Percentiles rank a stretch among this genome's conserved stretches.
These are phyloP conservation scores for Himalopsyche phryganea DNA, from an alignment of 1,140 invertebrate species.

Conservation along the genomic window DNA sequence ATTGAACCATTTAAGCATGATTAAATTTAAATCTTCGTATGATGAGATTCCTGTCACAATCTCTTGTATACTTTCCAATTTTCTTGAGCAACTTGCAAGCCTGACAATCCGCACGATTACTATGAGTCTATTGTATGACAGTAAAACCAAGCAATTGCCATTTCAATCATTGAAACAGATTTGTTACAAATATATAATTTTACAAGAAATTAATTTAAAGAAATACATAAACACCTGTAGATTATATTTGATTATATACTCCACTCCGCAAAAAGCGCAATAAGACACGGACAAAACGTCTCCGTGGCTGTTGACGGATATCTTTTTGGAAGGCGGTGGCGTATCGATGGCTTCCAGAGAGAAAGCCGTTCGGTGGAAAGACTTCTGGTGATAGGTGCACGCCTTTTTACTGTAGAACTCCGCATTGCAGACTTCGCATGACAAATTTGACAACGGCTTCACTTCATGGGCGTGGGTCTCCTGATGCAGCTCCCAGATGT, in stretches of 20 bases:
- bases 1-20: too few species aligned
- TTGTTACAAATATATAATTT: too few species aligned
- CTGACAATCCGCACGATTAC: too few species aligned
- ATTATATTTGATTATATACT: slow-evolving; percentile 67
- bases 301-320: slow-evolving; percentile 55
- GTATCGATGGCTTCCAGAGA: slow-evolving; percentile 53
- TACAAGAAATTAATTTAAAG: too few species aligned
- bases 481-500: slow-evolving; percentile 59
- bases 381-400: slow-evolving; percentile 62
- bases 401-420: slow-evolving; percentile 58
- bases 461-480: slow-evolving; percentile 44
- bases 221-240: too few species aligned
- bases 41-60: too few species aligned
- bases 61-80: too few species aligned
- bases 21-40: too few species aligned
- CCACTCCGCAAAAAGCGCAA: slow-evolving; percentile 65
- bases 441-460: slow-evolving; percentile 43
- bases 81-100: too few species aligned
- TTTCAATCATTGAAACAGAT: too few species aligned
- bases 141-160: too few species aligned
- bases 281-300: slow-evolving; percentile 61
- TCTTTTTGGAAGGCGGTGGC: slow-evolving; percentile 58
- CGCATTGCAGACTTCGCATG: slow-evolving; percentile 59
- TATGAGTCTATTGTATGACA: too few species aligned
- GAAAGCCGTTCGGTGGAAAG: slow-evolving; percentile 58